These are phyloP conservation scores for Apodemia mormo DNA, from an alignment of 2,888 invertebrate genomes.

Conservation along the genomic window DNA sequence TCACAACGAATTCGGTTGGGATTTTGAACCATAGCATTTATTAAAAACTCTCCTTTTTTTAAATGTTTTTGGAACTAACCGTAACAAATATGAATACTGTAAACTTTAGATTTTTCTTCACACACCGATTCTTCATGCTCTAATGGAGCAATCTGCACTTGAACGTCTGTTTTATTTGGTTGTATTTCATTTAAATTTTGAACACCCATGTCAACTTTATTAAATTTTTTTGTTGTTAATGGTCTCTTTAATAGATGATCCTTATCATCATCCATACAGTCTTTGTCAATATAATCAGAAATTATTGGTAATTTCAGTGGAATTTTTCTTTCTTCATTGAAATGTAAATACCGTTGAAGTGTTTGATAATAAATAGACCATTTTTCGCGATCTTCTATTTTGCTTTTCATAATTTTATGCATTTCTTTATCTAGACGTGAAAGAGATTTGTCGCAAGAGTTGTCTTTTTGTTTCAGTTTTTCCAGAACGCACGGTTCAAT, in stretches of 20 bases:
- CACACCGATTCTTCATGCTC: not conserved
- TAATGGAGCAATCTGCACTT: not conserved
- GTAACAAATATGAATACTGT: not conserved
- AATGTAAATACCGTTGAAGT: conserved; percentile 25
- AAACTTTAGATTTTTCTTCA: not conserved
- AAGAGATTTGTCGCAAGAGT: too few species aligned
- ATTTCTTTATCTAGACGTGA: too few species aligned
- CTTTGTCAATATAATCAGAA: too few species aligned
- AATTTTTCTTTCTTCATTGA: not conserved
- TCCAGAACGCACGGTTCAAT: too few species aligned
- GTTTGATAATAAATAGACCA: too few species aligned
- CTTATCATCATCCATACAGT: too few species aligned
- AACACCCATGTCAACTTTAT: not conserved
- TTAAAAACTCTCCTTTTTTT: not conserved
- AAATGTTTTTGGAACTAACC: not conserved
- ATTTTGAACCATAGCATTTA: not conserved
- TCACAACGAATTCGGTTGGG: too few species aligned
- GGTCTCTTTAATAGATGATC: not conserved
- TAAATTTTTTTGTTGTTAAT: not conserved
- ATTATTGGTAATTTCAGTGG: too few species aligned
- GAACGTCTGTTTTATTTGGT: not conserved
- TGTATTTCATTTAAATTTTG: not conserved
- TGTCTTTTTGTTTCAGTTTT: too few species aligned
- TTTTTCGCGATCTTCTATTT: too few species aligned
- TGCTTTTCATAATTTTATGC: too few species aligned